Conservation (phyloP, 2,113 vertebrate species). For the Chaetodon auriga region DNA sequence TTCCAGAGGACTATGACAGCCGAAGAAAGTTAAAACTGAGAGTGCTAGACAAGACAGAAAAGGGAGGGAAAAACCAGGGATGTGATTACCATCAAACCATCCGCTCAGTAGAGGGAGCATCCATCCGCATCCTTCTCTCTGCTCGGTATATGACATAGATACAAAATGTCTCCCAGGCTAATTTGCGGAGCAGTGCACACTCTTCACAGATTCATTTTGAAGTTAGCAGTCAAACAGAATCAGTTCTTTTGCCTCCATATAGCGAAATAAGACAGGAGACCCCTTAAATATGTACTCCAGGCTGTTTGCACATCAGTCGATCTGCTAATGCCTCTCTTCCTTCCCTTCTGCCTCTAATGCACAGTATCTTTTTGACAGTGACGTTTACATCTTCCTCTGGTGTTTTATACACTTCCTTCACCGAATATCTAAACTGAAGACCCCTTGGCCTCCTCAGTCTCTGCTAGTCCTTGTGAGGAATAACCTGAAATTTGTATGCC, state of each 20-base stretch:
- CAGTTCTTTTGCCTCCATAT: constrained; percentile 42
- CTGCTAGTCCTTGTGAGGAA: constrained; percentile 30
- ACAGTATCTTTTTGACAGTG: constrained; percentile 41
- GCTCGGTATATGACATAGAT: constrained; percentile 69
- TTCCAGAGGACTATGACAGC: constrained; percentile 62
- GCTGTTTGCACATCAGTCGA: constrained; percentile 62
- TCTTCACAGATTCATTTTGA: constrained; percentile 70
- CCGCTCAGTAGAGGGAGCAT: constrained; percentile 61
- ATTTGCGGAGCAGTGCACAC: constrained; percentile 60
- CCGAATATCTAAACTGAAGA: constrained; percentile 43
- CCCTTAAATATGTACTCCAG: constrained; percentile 50
- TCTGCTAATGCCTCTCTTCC: constrained; percentile 53
- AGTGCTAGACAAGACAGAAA: constrained; percentile 60
- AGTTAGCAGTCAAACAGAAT: constrained; percentile 76
- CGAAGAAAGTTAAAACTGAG: constrained; percentile 69
- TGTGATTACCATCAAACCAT: constrained; percentile 72
- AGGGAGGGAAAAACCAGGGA: constrained; percentile 48
- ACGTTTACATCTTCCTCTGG: constrained; percentile 50
- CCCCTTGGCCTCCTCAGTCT: constrained; percentile 20
- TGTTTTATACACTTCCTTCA: constrained; percentile 22
- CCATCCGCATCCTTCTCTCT: constrained; percentile 61
- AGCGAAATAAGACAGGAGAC: constrained; percentile 52
- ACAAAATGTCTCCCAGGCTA: constrained; percentile 72
- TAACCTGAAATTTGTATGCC: constrained; percentile 39
- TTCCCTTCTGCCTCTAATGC: constrained; percentile 30